Evolutionary conservation across 2,888 invertebrate species (phyloP), one percentile per base, ranked within the genome.

Genomic region (Laothoe populi): DNA sequence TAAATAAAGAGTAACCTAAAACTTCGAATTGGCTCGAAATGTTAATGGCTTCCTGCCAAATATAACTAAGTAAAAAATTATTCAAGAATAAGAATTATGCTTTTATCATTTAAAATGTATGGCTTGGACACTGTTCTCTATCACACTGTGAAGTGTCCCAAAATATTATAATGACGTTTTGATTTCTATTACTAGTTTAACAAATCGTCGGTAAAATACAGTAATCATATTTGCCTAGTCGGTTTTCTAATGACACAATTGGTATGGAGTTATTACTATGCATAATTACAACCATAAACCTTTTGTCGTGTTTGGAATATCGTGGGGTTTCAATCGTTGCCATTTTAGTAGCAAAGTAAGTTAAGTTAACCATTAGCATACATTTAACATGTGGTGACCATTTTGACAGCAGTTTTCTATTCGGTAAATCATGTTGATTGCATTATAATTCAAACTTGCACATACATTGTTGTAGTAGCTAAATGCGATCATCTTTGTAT

Each of bases 331-430:
- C 75, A 77, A 72, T 65, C 67, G 82, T 85, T 87, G 87, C 88
- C 88, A 87, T 88, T 83, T 84, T 79, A 79, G 79, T 67, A 66
- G 64, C 44, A 62, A 70, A 68, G 62, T 78, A 79, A 80, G 72
- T 70, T 83, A 85, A 75, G 73, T 75, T 81, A 81, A 67, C 61
- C 38, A 64, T 64, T 63, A 67, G 60, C 62, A 49, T 64, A 8
- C 60, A 45, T 66, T 68, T 49, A 63, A 59, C 64, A 48, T 61
- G 60, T 44, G 26, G 53, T 63, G 8, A 40, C 46, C 35, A 16
- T 57, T 63, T 62, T 26, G 53, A 19, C 59, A 31, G 31, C 4
- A 16, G 53, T 35, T 53, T 59, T 64, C 64, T 71, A 65, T 48
- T 38, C n/a, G 11, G 11, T 60, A 4, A 24, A 40, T 10, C 4